Evolutionary conservation across 2,888 invertebrate genomes (phyloP), one percentile per base, ranked within the genome.

Genomic region (Pediacus dermestoides): DNA sequence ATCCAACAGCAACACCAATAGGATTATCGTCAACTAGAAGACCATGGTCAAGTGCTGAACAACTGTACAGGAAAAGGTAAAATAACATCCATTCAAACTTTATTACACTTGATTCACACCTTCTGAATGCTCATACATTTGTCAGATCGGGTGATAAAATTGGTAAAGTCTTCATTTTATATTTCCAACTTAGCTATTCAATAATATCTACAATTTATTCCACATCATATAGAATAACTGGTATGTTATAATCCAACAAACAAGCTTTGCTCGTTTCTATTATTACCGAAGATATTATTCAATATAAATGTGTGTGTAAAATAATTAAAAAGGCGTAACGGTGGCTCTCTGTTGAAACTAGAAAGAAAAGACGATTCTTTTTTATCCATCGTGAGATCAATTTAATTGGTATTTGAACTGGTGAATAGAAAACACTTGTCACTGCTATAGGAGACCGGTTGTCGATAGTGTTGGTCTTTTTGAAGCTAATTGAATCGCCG

Each of bases 381-480:
- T 22, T 42, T 42, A 37, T 34, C 25, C 35, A 9, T 34, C 16
- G 31, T 32, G 28, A 30, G 18, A 37, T 39, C 16, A 13, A 13
- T 43, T 42, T 50, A 50, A 50, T 50, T 46, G 44, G 48, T 46
- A 46, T 42, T 44, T 41, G 42, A 41, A 46, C 33, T 42, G 36
- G 38, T 46, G 44, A 46, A 44, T 44, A 46, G 50, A 46, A 41
- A 48, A 50, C 48, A 50, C 46, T 51, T 48, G 51, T 47, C 51
- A 42, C 43, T 32, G 37, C 16, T 4, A 14, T 14, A 11, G 30
- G 25, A 30, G 35, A 39, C 28, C 33, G 35, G 41, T 42, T 44
- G 38, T 44, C 42, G 30, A 30, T 41, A 37, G 43, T 48, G 42
- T 34, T 35, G 34, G 46, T 38, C 42, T 46, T 41, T 41, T 43